Evolutionary conservation across 2,113 vertebrate species (phyloP).

Genomic region (Callopanchax toddi): DNA sequence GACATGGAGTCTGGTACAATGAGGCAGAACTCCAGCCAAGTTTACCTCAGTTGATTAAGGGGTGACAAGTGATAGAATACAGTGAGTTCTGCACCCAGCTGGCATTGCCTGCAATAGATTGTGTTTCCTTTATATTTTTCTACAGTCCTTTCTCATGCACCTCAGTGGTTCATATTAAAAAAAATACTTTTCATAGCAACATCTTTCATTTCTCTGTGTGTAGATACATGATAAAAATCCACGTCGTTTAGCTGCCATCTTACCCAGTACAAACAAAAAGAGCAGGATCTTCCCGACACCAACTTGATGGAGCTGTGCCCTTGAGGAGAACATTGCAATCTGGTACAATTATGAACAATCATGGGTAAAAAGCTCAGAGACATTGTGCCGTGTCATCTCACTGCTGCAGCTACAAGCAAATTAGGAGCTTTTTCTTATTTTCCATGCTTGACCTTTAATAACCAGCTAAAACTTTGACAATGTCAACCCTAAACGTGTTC

Average conservation of each 20-base stretch:
- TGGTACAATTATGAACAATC: conserved; percentile 12
- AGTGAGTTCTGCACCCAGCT: conserved; percentile 43
- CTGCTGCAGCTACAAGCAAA: background rate
- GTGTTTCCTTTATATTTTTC: conserved; percentile 1
- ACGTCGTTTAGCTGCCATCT: background rate
- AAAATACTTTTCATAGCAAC: conserved; percentile 6
- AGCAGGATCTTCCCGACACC: background rate
- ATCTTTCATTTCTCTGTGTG: background rate
- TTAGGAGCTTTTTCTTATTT: conserved; percentile 21
- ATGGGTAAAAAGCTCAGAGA: background rate
- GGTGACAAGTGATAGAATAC: conserved; percentile 54
- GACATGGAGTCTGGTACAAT: conserved; percentile 46
- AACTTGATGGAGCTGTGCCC: background rate
- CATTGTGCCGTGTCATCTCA: background rate
- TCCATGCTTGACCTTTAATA: conserved; percentile 43
- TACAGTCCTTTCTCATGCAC: conserved; percentile 14
- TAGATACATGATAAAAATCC: background rate
- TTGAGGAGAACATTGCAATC: conserved; percentile 1
- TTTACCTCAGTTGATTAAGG: conserved; percentile 50
- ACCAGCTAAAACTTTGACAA: conserved; percentile 19
- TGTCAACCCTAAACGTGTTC: conserved; percentile 8
- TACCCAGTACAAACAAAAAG: background rate
- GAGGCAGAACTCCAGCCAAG: conserved; percentile 36
- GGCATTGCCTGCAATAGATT: conserved; percentile 5
- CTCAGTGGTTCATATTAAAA: conserved; percentile 8